These are phyloP conservation scores for Malurus melanocephalus DNA, from an alignment of 2,113 vertebrate species.

Conservation along the genomic window DNA sequence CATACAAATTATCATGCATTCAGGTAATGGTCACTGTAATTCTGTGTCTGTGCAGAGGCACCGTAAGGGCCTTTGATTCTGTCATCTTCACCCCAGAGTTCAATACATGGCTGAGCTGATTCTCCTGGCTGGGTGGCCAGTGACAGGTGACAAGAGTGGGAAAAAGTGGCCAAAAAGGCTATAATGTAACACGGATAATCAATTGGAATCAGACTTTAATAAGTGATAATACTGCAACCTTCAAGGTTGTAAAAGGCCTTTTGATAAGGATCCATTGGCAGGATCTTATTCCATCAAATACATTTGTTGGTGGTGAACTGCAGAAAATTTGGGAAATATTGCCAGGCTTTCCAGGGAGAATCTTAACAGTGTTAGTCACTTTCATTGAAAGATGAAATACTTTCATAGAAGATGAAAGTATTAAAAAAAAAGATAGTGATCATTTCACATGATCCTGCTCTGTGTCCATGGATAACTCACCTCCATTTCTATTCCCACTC, in stretches of 20 bases:
- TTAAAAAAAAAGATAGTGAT: neutral
- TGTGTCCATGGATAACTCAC: neutral
- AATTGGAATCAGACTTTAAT: neutral
- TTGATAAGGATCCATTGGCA: neutral
- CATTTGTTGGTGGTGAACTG: neutral
- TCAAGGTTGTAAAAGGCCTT: neutral
- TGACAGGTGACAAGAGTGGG: neutral
- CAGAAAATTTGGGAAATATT: neutral
- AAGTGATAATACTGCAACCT: neutral
- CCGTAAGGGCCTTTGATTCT: neutral
- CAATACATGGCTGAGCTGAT: neutral
- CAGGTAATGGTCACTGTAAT: neutral
- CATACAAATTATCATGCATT: neutral
- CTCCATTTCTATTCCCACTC: neutral
- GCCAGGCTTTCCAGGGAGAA: neutral
- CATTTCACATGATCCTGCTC: neutral
- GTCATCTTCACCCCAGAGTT: rapidly evolving
- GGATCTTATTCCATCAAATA: neutral
- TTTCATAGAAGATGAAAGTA: neutral
- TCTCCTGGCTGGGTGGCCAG: neutral
- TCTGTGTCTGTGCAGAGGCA: neutral
- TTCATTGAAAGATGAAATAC: neutral
- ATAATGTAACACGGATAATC: neutral
- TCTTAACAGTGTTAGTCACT: neutral
- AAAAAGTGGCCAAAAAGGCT: neutral